Base-by-base conservation (phyloP, 1,140 invertebrate species). In the Atta texana region DNA sequence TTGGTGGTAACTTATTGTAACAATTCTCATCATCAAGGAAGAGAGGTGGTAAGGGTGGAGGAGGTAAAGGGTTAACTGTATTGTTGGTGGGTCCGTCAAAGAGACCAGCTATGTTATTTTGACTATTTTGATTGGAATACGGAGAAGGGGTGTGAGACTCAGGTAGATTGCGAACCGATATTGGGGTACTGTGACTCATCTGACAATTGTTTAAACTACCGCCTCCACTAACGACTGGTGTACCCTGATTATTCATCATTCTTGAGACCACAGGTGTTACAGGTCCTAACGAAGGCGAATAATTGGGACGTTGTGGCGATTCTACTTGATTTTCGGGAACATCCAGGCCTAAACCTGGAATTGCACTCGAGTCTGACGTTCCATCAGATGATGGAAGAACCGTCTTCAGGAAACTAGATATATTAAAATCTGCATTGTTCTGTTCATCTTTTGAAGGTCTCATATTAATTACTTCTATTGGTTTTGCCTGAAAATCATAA, bases 11-110 rank as follows among this genome's bases (percentile, higher is more conserved):
- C 89, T 95, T 95, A 85, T 95, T 95, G 59, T 95, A 95, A 89
- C 95, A 95, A 63, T 92, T 93, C 51, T 94, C 94, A 18, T 95
- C 94, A n/a, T 95, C 94, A 10, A 95, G 91, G 59, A 95, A 95
- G 63, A 95, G 95, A 12, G 96, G 95, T 12, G 96, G 96, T 92
- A 97, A 94, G 0, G 96, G 96, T 10, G 96, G 96, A 14, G 96
- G 96, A 66, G 96, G 94, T 76, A 96, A 87, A 53, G 96, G 95
- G 91, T 95, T 94, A 5, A 95, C 89, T 21, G 92, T 53, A 61
- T 84, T 93, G 24, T 84, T 92, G 34, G 64, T 69, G 4, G 89
- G 34, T 31, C 64, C 85, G 0, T 94, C 94, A 84, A 94, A 93
- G 4, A 91, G 81, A 31, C 87, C 90, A 34, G 84, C 85, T 24